Percentiles rank a stretch among this genome's conserved stretches.
These are phyloP conservation scores for Oxystoma pomonae DNA, from an alignment of 2,888 invertebrate genomes.

Conservation along the genomic window DNA sequence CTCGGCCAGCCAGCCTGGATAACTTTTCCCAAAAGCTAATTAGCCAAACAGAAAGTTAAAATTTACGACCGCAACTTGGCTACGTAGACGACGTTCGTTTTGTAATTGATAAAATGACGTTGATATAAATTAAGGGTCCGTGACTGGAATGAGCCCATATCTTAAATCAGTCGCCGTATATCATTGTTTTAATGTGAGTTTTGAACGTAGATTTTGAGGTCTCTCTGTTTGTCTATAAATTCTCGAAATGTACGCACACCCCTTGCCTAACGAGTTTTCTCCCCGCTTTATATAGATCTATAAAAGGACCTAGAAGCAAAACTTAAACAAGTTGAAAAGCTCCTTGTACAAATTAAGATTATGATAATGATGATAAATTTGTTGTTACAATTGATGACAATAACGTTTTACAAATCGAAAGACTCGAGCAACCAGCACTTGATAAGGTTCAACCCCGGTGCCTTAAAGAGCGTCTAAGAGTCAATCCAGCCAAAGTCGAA, in stretches of 20 bases:
- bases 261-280: slow-evolving; percentile 34
- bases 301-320: not conserved
- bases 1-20: not conserved
- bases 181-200: slow-evolving; percentile 50
- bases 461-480: no score
- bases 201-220: slow-evolving; percentile 45
- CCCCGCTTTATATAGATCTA: slow-evolving; percentile 12
- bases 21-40: slow-evolving; percentile 42
- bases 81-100: slow-evolving; percentile 41
- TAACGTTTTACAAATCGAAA: no score
- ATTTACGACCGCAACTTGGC: slow-evolving; percentile 43
- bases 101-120: slow-evolving; percentile 50
- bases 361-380: no score
- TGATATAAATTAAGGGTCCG: slow-evolving; percentile 50
- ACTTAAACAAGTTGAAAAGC: no score
- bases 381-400: no score
- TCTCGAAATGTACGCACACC: slow-evolving; percentile 43
- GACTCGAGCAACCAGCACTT: no score
- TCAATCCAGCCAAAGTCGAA: no score
- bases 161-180: slow-evolving; percentile 48
- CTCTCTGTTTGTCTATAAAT: slow-evolving; percentile 49
- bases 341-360: no score
- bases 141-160: slow-evolving; percentile 49
- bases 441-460: no score
- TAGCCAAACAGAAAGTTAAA: slow-evolving; percentile 46